These are phyloP conservation scores for Pseudorectes ferrugineus DNA, from an alignment of 2,113 vertebrate species.

Conservation along the genomic window DNA sequence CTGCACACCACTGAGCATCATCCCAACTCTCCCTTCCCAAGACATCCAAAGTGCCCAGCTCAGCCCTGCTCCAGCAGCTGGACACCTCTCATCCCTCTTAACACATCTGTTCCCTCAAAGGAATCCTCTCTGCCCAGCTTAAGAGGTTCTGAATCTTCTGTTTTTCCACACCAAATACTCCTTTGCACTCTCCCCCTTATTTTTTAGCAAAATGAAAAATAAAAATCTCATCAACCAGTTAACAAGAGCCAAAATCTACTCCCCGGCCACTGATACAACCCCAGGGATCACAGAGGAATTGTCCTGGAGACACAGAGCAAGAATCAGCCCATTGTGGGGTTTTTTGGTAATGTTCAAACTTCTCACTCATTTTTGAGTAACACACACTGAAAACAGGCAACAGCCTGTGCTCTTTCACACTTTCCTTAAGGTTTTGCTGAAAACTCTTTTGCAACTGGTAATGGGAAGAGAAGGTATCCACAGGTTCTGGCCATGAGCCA, in stretches of 20 bases:
- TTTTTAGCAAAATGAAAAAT: background rate
- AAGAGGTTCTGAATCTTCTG: background rate
- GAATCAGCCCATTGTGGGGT: background rate
- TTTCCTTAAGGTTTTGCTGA: background rate
- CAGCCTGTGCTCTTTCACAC: fast-evolving
- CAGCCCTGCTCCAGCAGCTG: background rate
- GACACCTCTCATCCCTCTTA: background rate
- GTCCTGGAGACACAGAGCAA: background rate
- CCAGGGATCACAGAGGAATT: background rate
- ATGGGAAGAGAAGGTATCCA: fast-evolving
- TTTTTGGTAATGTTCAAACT: background rate
- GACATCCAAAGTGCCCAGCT: background rate
- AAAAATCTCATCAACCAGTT: background rate
- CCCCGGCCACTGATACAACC: background rate
- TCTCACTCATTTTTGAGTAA: background rate
- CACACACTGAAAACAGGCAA: background rate
- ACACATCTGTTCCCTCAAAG: background rate
- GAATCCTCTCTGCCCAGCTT: background rate
- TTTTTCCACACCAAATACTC: background rate
- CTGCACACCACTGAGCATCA: background rate
- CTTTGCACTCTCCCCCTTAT: background rate
- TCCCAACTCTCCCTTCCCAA: background rate
- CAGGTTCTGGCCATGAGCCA: background rate
- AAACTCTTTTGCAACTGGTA: background rate
- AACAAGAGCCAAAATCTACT: background rate